A percentile compares a stretch with the other conserved stretches of the same genome.
Evolutionary conservation across 2,888 invertebrate genomes (phyloP).

Genomic region (Nomada fabriciana): DNA sequence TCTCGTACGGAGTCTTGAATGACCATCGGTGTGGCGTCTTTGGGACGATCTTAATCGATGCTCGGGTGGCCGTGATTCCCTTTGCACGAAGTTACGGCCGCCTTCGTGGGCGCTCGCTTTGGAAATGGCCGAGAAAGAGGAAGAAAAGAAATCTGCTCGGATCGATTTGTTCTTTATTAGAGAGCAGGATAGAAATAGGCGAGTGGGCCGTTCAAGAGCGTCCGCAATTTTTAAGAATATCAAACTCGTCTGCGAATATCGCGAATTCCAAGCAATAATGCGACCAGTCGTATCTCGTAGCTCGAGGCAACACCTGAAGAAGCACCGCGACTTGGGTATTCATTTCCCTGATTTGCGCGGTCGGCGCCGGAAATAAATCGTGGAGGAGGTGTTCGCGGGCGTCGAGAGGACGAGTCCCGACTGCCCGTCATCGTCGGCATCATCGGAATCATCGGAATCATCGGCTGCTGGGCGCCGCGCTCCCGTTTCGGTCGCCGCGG

Average conservation of each 20-base stretch:
- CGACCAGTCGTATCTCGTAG: too few relatives aligned
- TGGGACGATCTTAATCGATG: conserved; percentile 16
- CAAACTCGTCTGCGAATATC: too few relatives aligned
- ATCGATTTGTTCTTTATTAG: too few relatives aligned
- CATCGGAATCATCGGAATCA: too few relatives aligned
- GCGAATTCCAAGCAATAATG: too few relatives aligned
- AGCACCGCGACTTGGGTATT: background rate
- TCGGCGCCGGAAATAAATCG: conserved; percentile 41
- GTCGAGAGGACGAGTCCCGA: background rate
- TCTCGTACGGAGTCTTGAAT: conserved; percentile 24
- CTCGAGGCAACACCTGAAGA: background rate
- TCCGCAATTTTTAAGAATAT: too few relatives aligned
- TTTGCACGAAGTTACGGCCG: background rate
- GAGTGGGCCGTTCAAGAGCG: too few relatives aligned
- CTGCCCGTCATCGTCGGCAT: background rate
- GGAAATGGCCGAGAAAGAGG: too few relatives aligned
- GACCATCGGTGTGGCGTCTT: conserved; percentile 38
- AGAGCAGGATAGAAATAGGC: too few relatives aligned
- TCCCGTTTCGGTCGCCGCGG: conserved; percentile 13
- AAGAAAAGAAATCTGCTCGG: too few relatives aligned
- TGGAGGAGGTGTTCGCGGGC: background rate
- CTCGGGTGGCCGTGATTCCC: background rate
- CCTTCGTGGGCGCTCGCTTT: too few relatives aligned
- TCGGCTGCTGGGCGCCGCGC: background rate
- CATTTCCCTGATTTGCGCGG: conserved; percentile 24